phyloP scores from a whole-genome alignment of 2,113 vertebrate genomes.

The Galeopterus variegatus region DNA sequence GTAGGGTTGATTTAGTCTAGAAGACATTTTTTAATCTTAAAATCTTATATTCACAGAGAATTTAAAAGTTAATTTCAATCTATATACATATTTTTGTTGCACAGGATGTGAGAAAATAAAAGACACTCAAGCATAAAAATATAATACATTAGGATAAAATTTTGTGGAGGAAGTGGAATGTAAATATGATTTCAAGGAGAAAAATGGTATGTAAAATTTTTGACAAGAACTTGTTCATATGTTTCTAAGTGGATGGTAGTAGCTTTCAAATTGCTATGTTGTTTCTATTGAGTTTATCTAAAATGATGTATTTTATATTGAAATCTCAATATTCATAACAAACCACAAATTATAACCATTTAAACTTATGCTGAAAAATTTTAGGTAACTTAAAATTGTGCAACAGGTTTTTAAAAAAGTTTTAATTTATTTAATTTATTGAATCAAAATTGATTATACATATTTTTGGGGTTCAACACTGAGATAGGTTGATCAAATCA shows the following conservation, averaged over 20 bases:
- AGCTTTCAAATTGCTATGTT: not conserved
- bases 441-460: no score
- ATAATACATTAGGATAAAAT: not conserved
- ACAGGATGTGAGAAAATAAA: constrained; percentile 11
- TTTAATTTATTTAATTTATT: no score
- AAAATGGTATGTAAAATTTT: not conserved
- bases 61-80: constrained; percentile 23
- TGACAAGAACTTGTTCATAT: not conserved
- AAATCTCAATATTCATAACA: not conserved
- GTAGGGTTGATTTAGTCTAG: not conserved
- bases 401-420: not conserved
- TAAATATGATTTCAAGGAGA: constrained; percentile 29
- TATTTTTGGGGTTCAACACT: no score
- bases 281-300: not conserved
- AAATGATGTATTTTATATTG: not conserved
- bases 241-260: not conserved
- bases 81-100: not conserved
- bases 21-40: not conserved
- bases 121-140: not conserved
- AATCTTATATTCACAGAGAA: not conserved
- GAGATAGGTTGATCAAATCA: no score
- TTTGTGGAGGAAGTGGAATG: not conserved
- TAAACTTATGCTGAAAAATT: constrained; percentile 18
- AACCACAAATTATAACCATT: not conserved
- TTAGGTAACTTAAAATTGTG: constrained; percentile 5